Evolutionary conservation across 2,797 vertebrate species (phyloP).

Genomic region (Lacerta bilineata): DNA sequence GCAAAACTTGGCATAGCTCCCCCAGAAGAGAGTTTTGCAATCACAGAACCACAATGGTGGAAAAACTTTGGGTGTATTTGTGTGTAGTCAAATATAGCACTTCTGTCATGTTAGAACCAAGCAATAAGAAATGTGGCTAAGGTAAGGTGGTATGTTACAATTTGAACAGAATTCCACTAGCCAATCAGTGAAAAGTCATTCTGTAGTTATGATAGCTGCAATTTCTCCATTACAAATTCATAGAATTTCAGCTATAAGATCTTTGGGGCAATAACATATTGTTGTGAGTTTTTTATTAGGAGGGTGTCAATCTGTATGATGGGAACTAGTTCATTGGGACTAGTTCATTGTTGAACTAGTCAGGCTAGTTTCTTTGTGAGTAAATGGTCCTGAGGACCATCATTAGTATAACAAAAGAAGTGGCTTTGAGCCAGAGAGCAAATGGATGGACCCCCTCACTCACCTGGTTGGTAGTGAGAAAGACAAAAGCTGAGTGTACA

Average conservation of each 20-base stretch:
- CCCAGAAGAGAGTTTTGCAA: not conserved
- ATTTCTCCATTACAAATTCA: not conserved
- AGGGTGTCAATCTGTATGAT: too few species aligned
- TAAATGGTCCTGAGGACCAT: too few species aligned
- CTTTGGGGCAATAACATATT: not conserved
- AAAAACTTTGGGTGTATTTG: not conserved
- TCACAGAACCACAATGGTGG: not conserved
- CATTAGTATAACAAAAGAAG: too few species aligned
- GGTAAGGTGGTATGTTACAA: not conserved
- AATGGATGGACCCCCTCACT: too few species aligned
- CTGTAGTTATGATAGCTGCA: not conserved
- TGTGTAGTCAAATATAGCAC: not conserved
- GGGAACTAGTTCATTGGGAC: too few species aligned
- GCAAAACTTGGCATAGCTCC: too few species aligned
- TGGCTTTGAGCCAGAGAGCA: too few species aligned
- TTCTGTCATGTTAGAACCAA: not conserved
- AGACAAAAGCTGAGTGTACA: too few species aligned
- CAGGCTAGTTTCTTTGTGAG: too few species aligned
- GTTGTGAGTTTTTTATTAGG: not conserved
- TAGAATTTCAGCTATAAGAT: not conserved
- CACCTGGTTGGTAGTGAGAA: too few species aligned
- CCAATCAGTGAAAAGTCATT: not conserved
- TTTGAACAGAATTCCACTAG: not conserved
- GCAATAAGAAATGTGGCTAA: not conserved
- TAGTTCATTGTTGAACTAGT: too few species aligned